phyloP scores from a whole-genome alignment of 2,888 invertebrate species.

The Coleophora flavipennella region DNA sequence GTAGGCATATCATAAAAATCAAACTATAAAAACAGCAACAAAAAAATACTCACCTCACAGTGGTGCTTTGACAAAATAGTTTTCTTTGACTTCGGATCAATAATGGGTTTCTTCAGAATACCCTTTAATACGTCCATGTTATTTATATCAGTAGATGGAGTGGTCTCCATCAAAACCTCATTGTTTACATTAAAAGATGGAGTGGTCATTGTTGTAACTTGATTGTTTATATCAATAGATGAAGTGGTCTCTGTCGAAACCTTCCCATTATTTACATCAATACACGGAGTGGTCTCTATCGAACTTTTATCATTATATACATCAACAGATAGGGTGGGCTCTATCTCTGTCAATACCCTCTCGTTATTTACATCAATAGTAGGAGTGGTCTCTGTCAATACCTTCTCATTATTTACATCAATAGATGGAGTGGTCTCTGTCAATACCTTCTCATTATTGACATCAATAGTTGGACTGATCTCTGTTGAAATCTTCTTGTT shows the following conservation, averaged over 20 bases:
- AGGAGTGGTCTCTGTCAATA: conserved; percentile 3
- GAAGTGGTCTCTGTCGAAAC: background rate
- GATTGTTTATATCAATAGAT: too few relatives aligned
- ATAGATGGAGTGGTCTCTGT: too few relatives aligned
- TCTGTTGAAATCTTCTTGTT: background rate
- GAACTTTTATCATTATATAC: background rate
- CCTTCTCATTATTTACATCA: too few relatives aligned
- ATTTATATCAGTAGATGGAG: conserved; percentile 5
- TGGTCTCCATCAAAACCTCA: background rate
- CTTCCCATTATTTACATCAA: conserved; percentile 14
- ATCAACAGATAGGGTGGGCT: too few relatives aligned
- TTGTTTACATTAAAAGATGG: conserved; percentile 16
- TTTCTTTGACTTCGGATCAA: conserved; percentile 38
- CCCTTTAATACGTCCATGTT: conserved; percentile 14
- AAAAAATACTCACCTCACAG: conserved; percentile 37
- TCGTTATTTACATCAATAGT: conserved; percentile 15
- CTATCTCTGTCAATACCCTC: background rate
- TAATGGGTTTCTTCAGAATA: conserved; percentile 28
- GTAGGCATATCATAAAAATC: too few relatives aligned
- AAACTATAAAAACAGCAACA: background rate
- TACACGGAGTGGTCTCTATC: conserved; percentile 4
- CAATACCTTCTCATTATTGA: conserved; percentile 6
- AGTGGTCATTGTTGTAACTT: conserved; percentile 1
- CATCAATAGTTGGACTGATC: conserved; percentile 12
- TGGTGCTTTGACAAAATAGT: conserved; percentile 43